phyloP scores from a whole-genome alignment of 2,113 vertebrate species.

The Coptodon rendalli region DNA sequence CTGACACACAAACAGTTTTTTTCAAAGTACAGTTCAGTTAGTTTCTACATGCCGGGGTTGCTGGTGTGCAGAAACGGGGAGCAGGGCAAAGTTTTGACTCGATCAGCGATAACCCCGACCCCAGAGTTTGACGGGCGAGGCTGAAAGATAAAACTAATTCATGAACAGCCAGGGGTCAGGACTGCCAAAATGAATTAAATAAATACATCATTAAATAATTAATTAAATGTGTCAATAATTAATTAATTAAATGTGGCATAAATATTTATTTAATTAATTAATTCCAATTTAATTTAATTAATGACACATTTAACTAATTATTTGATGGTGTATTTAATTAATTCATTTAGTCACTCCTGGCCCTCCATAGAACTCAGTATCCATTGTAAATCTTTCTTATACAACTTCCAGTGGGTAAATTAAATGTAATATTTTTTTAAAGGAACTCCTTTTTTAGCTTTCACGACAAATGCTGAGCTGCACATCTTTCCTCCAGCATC shows the following conservation, averaged over 20 bases:
- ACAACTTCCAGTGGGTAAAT: neutral
- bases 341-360: neutral
- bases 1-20: neutral
- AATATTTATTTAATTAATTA: neutral
- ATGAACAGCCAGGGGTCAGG: neutral
- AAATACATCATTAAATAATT: neutral
- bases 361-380: rapidly evolving
- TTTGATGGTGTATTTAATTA: neutral
- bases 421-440: neutral
- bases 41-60: rapidly evolving
- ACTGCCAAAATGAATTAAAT: neutral
- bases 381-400: neutral
- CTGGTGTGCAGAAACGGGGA: neutral
- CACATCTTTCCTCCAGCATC: neutral
- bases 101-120: neutral
- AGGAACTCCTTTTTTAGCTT: neutral
- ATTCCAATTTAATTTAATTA: neutral
- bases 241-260: neutral
- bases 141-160: neutral
- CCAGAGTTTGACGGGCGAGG: neutral
- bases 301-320: neutral
- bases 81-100: neutral
- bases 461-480: neutral
- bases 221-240: neutral
- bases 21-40: neutral